A percentile compares a stretch with the other conserved stretches of the same genome.
Conservation (phyloP, 2,113 vertebrate genomes). For the Beaufortia kweichowensis region DNA sequence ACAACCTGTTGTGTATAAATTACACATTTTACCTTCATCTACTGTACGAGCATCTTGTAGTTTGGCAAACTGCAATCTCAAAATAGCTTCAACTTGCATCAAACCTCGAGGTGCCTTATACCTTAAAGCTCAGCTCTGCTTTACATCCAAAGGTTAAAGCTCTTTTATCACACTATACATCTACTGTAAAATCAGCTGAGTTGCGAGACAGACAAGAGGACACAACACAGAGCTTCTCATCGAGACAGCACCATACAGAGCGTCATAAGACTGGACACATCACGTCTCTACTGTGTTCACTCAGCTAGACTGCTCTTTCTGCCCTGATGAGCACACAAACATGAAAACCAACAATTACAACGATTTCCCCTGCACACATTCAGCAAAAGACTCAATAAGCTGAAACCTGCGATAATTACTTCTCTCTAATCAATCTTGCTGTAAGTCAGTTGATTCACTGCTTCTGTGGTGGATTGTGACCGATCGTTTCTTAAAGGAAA, state of each 20-base stretch:
- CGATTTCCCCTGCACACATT: slow-evolving; percentile 53
- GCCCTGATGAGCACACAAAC: slow-evolving; percentile 70
- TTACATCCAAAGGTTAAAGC: neutral
- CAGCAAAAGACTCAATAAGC: neutral
- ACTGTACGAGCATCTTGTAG: too few species aligned
- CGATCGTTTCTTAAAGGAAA: slow-evolving; percentile 65
- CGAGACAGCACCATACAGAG: slow-evolving; percentile 69
- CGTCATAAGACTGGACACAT: slow-evolving; percentile 76
- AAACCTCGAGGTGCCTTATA: too few species aligned
- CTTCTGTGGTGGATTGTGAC: neutral
- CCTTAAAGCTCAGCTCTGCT: too few species aligned
- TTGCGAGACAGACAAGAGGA: slow-evolving; percentile 52
- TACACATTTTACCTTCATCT: too few species aligned
- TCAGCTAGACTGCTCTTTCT: slow-evolving; percentile 74
- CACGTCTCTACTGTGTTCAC: slow-evolving; percentile 64
- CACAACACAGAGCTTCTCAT: slow-evolving; percentile 73
- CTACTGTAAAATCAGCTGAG: neutral
- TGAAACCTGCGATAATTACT: slow-evolving; percentile 6
- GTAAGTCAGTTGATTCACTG: neutral
- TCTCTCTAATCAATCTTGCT: slow-evolving; percentile 3
- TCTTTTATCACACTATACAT: neutral
- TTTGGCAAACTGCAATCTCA: too few species aligned
- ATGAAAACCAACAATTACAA: slow-evolving; percentile 72
- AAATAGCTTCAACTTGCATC: too few species aligned
- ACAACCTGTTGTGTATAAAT: too few species aligned